These are phyloP conservation scores for Naso thynnoides DNA, from an alignment of 2,797 vertebrate species.

Conservation along the genomic window DNA sequence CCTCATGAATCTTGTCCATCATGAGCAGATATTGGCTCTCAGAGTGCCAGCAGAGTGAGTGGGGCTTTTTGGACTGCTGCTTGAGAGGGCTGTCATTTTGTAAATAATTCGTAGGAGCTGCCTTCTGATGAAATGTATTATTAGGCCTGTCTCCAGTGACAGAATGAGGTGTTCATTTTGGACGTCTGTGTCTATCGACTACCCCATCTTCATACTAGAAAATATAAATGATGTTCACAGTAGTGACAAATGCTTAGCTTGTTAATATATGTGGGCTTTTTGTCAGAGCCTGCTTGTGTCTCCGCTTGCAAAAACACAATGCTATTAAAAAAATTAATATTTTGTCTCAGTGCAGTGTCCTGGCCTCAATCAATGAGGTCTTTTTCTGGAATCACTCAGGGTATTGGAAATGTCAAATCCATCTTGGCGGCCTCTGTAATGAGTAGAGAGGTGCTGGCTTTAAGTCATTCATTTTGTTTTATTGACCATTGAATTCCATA, in stretches of 20 bases:
- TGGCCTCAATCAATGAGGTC: constrained; percentile 75
- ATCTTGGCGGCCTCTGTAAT: constrained; percentile 78
- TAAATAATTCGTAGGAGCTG: constrained; percentile 46
- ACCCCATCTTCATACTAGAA: neutral
- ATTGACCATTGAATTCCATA: constrained; percentile 80
- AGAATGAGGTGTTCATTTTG: constrained; percentile 28
- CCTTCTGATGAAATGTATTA: constrained; percentile 52
- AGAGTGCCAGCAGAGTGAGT: constrained; percentile 26
- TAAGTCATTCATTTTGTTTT: constrained; percentile 81
- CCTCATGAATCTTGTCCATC: constrained; percentile 52
- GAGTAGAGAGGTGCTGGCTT: constrained; percentile 70
- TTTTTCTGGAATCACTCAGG: constrained; percentile 80
- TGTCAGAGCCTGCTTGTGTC: constrained; percentile 16
- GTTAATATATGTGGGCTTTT: neutral
- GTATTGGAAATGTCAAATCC: constrained; percentile 86
- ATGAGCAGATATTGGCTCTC: constrained; percentile 57
- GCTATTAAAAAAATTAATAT: constrained; percentile 75
- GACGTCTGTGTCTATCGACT: neutral
- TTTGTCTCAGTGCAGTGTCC: constrained; percentile 64
- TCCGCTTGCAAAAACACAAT: constrained; percentile 54
- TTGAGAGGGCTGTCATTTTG: constrained; percentile 43
- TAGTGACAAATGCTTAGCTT: neutral
- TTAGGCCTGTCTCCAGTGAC: constrained; percentile 15
- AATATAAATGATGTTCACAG: neutral
- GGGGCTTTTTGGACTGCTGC: constrained; percentile 34